phyloP scores from a whole-genome alignment of 2,888 invertebrate species.

The Embidobia sp. region DNA sequence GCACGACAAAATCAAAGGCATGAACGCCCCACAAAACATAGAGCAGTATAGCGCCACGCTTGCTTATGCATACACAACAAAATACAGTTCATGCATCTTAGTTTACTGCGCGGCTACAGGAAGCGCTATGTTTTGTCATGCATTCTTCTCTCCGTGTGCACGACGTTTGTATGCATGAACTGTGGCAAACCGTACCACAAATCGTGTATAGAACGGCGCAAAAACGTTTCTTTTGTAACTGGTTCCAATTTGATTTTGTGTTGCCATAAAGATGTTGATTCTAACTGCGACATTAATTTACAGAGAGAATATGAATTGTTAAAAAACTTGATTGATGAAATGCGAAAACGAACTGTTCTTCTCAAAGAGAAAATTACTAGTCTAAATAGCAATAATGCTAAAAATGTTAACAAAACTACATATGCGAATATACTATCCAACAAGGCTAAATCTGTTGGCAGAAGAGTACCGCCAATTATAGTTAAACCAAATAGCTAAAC shows the following conservation, averaged over 20 bases:
- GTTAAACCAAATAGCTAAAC: not conserved
- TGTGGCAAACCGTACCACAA: not conserved
- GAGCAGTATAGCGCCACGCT: too few relatives aligned
- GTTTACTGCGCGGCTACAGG: too few relatives aligned
- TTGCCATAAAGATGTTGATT: not conserved
- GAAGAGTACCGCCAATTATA: slow-evolving; percentile 1
- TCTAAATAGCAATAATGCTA: not conserved
- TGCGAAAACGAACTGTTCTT: not conserved
- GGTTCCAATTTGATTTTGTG: not conserved
- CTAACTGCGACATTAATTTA: not conserved
- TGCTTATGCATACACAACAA: too few relatives aligned
- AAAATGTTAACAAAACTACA: not conserved
- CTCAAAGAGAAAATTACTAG: not conserved
- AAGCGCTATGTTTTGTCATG: too few relatives aligned
- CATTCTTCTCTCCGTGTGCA: too few relatives aligned
- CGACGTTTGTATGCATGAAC: slow-evolving; percentile 7
- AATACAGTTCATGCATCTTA: too few relatives aligned
- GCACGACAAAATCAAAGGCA: too few relatives aligned
- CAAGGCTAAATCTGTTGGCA: not conserved
- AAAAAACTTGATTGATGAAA: not conserved
- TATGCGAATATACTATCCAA: slow-evolving; percentile 5
- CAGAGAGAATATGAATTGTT: slow-evolving; percentile 8
- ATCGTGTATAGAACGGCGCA: not conserved
- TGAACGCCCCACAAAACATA: too few relatives aligned
- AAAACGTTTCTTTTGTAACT: not conserved